These are phyloP conservation scores for Daktulosphaira vitifoliae DNA, from an alignment of 1,140 invertebrate species.

Conservation along the genomic window DNA sequence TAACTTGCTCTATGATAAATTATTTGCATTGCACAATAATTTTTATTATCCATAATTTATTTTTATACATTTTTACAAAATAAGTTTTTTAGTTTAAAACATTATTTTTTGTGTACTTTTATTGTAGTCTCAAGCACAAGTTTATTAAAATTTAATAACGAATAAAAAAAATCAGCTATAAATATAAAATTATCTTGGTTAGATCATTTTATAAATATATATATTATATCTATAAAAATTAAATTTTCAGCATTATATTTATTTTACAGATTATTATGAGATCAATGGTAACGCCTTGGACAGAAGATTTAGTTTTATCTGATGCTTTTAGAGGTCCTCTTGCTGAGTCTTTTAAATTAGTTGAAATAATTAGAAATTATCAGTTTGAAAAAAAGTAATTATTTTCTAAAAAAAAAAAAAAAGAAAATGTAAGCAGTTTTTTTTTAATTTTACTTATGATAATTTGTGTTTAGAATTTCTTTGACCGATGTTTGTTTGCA, in stretches of 20 bases:
- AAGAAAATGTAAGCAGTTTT: neutral
- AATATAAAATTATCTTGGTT: too few relatives aligned
- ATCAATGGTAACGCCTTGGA: constrained; percentile 76
- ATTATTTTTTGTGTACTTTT: too few relatives aligned
- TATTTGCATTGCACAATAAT: too few relatives aligned
- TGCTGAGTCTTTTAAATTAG: constrained; percentile 73
- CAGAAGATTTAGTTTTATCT: constrained; percentile 62
- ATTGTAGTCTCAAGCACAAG: too few relatives aligned
- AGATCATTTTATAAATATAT: too few relatives aligned
- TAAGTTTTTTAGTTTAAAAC: too few relatives aligned
- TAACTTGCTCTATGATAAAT: too few relatives aligned
- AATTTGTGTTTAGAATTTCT: constrained; percentile 44
- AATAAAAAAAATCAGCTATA: too few relatives aligned
- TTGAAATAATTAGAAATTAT: constrained; percentile 77
- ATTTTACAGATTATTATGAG: constrained; percentile 49
- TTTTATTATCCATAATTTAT: too few relatives aligned
- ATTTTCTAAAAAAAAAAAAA: neutral
- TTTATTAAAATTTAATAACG: too few relatives aligned
- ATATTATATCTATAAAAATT: too few relatives aligned
- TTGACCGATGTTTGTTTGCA: constrained; percentile 77
- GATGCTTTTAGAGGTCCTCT: constrained; percentile 84
- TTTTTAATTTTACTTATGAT: neutral
- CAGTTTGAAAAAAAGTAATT: constrained; percentile 64
- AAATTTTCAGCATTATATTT: neutral
- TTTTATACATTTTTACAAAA: too few relatives aligned